A percentile compares a stretch with the other conserved stretches of the same genome.
Conservation (phyloP, 2,113 vertebrate species). For the Takifugu bimaculatus region DNA sequence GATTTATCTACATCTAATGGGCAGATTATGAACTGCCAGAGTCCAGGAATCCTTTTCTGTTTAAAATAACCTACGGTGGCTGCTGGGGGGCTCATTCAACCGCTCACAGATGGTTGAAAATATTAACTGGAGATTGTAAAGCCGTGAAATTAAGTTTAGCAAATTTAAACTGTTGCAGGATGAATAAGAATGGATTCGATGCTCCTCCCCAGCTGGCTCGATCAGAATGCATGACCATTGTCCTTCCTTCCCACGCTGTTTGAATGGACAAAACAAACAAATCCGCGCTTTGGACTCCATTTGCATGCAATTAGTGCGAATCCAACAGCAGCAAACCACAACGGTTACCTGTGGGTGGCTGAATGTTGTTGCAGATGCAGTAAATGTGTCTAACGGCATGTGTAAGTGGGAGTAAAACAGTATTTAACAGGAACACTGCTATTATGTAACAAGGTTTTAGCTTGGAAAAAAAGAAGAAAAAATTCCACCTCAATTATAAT, state of each 20-base stretch:
- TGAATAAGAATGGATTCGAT: too few species aligned
- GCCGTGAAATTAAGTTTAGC: too few species aligned
- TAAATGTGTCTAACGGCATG: background rate
- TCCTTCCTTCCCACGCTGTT: slow-evolving; percentile 3
- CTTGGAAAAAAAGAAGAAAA: background rate
- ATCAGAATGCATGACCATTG: background rate
- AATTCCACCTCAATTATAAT: too few species aligned
- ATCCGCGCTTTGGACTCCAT: slow-evolving; percentile 7
- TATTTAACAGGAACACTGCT: background rate
- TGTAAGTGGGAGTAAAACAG: background rate
- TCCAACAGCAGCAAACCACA: slow-evolving; percentile 26
- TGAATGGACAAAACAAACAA: slow-evolving; percentile 34
- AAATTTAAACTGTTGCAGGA: too few species aligned
- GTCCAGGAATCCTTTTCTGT: too few species aligned
- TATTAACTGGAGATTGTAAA: too few species aligned
- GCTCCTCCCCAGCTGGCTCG: too few species aligned
- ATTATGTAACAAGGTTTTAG: background rate
- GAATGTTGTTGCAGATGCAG: slow-evolving; percentile 1
- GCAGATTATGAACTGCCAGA: too few species aligned
- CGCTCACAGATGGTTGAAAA: too few species aligned
- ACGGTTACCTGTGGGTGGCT: slow-evolving; percentile 12
- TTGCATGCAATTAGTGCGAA: slow-evolving; percentile 27
- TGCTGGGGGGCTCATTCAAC: too few species aligned
- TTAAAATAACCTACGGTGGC: too few species aligned
- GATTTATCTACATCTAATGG: too few species aligned